Base-by-base conservation (phyloP, 2,888 invertebrate genomes). In the Lordiphosa fenestrarum region DNA sequence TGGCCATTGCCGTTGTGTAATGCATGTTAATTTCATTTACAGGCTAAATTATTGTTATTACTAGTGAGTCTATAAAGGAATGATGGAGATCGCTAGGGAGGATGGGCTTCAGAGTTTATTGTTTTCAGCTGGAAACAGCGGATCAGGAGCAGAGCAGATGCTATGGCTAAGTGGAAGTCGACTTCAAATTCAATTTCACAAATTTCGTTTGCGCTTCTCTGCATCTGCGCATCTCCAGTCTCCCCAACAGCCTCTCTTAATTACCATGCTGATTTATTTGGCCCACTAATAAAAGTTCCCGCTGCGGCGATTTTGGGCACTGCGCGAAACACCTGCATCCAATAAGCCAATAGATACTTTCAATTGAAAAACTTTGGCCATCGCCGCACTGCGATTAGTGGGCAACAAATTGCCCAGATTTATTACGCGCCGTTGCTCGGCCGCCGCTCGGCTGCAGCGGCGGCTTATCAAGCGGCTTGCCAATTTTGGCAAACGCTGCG, bases 11-110 rank as follows among this genome's bases (percentile, higher is more conserved):
- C 49, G 50, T 40, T 40, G 60, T 77, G 64, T 66, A 69, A 70
- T 84, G 78, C 73, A 83, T 83, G 84, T 73, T 83, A 80, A 83
- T 83, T 85, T 74, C 69, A 83, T 83, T 83, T 80, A 70, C 76
- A 47, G 51, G 54, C 66, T 65, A 76, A 76, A 84, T 84, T 74
- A 85, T 83, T 75, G 71, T 82, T 71, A 80, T 80, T 85, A 84
- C 80, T 83, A 58, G 50, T 49, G 55, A 35, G 49, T 49, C 50
- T 39, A 46, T 13, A 54, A 40, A 57, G 25, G 56, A 47, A 33
- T 41, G 19, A n/a, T 36, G n/a, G 10, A 6, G 4, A 36, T 12
- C 3, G 12, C 19, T 36, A 36, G 21, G 33, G 21, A 47, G 33
- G n/a, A 40, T 46, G 49, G 60, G 35, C 41, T 23, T 38, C 19